These are phyloP conservation scores for Samia ricini DNA, from an alignment of 1,140 invertebrate genomes.

Conservation along the genomic window DNA sequence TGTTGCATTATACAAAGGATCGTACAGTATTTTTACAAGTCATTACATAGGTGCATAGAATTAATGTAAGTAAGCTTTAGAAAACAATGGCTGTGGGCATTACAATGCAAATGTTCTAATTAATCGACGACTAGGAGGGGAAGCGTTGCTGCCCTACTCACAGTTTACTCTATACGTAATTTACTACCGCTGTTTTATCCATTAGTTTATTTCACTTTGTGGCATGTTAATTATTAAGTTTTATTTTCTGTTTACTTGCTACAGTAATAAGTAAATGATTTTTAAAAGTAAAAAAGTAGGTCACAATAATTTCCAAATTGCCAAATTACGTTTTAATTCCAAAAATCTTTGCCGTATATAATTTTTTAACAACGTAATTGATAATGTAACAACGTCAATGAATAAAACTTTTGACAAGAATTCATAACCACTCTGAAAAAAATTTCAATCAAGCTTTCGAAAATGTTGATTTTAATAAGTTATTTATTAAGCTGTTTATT, in stretches of 20 bases:
- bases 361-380: no score
- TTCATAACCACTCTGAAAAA: no score
- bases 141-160: slow-evolving; percentile 6
- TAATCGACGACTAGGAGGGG: slow-evolving; percentile 29
- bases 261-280: background rate
- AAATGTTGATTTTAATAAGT: no score
- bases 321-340: no score
- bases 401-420: no score
- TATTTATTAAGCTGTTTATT: no score
- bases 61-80: slow-evolving; percentile 29
- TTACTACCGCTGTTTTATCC: background rate
- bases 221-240: background rate
- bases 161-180: background rate
- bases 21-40: background rate
- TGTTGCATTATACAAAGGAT: background rate
- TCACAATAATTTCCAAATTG: no score
- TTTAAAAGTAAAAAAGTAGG: no score
- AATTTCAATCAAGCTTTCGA: no score
- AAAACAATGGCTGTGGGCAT: slow-evolving; percentile 33
- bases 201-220: background rate
- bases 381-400: no score
- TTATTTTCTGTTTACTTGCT: background rate
- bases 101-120: slow-evolving; percentile 36
- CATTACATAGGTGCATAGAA: background rate
- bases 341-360: no score